Evolutionary conservation across 2,888 invertebrate genomes (phyloP).

Genomic region (Hyppa rectilinea): DNA sequence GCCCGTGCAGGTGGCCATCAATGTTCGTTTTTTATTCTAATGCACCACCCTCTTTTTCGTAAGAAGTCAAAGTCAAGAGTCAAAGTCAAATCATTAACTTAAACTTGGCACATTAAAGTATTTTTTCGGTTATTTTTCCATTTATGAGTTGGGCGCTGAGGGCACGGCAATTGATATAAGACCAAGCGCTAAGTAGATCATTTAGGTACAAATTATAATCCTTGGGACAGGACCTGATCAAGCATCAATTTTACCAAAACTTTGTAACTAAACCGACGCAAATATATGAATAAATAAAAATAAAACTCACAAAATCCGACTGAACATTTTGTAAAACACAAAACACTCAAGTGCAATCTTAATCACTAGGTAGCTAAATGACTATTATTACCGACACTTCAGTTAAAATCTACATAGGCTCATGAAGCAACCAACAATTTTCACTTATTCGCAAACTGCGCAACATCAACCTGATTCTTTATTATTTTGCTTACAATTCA

Average conservation of each 20-base stretch:
- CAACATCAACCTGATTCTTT: slow-evolving; percentile 27
- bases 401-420: slow-evolving; percentile 8
- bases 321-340: slow-evolving; percentile 36
- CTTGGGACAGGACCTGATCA: slow-evolving; percentile 15
- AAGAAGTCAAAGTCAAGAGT: too few relatives aligned
- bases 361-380: slow-evolving; percentile 10
- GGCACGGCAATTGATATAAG: too few relatives aligned
- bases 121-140: too few relatives aligned
- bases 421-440: slow-evolving; percentile 34
- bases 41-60: too few relatives aligned
- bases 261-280: neutral
- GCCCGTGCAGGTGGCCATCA: too few relatives aligned
- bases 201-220: too few relatives aligned
- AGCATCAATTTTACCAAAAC: neutral
- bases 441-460: slow-evolving; percentile 23
- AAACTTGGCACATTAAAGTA: too few relatives aligned
- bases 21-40: too few relatives aligned
- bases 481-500: slow-evolving; percentile 36
- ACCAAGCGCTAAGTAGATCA: too few relatives aligned
- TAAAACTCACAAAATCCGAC: slow-evolving; percentile 5
- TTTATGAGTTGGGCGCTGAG: too few relatives aligned
- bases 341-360: slow-evolving; percentile 25
- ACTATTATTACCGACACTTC: slow-evolving; percentile 23
- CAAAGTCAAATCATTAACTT: too few relatives aligned
- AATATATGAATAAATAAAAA: neutral